A percentile compares a stretch with the other conserved stretches of the same genome.
These are phyloP conservation scores for Ditylenchus dipsaci DNA, from an alignment of 1,140 invertebrate genomes.

Conservation along the genomic window DNA sequence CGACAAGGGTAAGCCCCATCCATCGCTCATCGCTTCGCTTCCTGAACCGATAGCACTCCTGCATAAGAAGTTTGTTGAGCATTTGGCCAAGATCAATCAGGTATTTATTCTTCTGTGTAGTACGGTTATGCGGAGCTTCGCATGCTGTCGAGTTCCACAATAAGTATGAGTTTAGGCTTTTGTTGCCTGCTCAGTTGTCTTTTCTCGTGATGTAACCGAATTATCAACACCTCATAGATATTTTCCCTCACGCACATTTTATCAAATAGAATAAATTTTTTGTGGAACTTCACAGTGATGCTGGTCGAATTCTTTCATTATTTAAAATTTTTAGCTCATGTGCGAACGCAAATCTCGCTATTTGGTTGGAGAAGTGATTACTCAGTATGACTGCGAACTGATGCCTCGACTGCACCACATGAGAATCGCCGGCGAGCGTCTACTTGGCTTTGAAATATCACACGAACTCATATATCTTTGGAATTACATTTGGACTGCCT, in stretches of 20 bases:
- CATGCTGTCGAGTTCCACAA: too few species aligned
- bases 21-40: slow-evolving; percentile 42
- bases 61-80: slow-evolving; percentile 55
- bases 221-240: too few species aligned
- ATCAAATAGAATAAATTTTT: too few species aligned
- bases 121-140: too few species aligned
- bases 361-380: slow-evolving; percentile 90
- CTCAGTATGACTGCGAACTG: slow-evolving; percentile 96
- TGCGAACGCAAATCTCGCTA: slow-evolving; percentile 69
- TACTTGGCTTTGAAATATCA: slow-evolving; percentile 65
- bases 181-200: too few species aligned
- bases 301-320: too few species aligned
- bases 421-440: slow-evolving; percentile 73
- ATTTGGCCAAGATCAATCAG: slow-evolving; percentile 40
- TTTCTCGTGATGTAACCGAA: too few species aligned
- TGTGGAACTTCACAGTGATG: too few species aligned
- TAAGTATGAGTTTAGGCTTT: too few species aligned
- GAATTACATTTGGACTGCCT: slow-evolving; percentile 66
- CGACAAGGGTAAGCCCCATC: slow-evolving; percentile 43
- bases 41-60: slow-evolving; percentile 44
- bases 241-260: too few species aligned
- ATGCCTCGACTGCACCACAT: slow-evolving; percentile 98
- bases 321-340: slow-evolving; percentile 45
- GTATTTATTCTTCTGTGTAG: too few species aligned
- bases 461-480: slow-evolving; percentile 63